Evolutionary conservation across 2,113 vertebrate genomes (phyloP).

Genomic region (Solenodon paradoxus): DNA sequence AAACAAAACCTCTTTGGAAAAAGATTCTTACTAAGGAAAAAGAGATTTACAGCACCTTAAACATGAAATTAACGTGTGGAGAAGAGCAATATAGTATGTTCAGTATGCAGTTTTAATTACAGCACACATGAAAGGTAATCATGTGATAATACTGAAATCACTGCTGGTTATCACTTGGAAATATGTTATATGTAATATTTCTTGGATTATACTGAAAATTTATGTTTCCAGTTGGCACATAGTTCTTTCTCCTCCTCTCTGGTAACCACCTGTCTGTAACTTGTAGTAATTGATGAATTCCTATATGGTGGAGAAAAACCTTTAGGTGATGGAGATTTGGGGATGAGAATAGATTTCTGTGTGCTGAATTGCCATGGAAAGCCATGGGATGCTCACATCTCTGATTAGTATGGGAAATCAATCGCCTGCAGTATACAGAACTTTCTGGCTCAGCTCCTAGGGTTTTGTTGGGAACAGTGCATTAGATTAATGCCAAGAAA

Average conservation of each 20-base stretch:
- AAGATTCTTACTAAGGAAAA: background rate
- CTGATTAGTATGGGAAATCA: background rate
- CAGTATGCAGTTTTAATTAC: background rate
- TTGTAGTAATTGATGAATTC: conserved; percentile 23
- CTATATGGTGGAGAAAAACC: background rate
- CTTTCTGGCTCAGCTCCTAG: background rate
- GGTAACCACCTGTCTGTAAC: background rate
- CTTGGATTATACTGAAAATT: background rate
- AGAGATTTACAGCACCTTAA: background rate
- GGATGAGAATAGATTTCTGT: background rate
- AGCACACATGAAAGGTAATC: background rate
- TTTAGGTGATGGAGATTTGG: background rate
- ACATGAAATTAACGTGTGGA: background rate
- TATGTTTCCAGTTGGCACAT: background rate
- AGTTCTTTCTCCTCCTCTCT: background rate
- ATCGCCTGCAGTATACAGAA: background rate
- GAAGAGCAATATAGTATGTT: background rate
- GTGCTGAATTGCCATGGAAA: background rate
- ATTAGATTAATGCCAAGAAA: background rate
- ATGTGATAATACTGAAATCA: background rate
- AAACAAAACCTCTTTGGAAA: background rate
- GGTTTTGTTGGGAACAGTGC: background rate
- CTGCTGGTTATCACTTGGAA: background rate
- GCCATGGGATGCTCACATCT: background rate
- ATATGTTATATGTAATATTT: background rate